Evolutionary conservation across 2,113 vertebrate genomes (phyloP), one percentile per base, ranked within the genome.

Genomic region (Mola mola): DNA sequence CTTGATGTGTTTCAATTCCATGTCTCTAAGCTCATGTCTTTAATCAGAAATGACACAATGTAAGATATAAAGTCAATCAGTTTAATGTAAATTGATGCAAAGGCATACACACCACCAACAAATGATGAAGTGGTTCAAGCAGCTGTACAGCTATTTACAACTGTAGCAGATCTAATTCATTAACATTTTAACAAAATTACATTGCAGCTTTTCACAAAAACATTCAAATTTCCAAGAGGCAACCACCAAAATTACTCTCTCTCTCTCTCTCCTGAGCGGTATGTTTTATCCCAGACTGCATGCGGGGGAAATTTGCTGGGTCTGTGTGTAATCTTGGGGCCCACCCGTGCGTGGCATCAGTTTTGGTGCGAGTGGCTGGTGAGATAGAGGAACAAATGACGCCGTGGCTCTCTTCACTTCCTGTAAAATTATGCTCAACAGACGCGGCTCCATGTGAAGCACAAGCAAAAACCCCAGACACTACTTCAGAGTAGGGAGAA

Each of bases 381-480:
- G 82, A 92, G 91, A 93, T 93, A 93, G 91, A 92, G 90, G 87
- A 91, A 92, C 91, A 81, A 70, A 82, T 87, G 90, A 90, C 87
- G 81, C 64, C 73, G 82, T 81, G 79, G 78, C 81, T 87, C 85
- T 22, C 85, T 83, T 75, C 75, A 91, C 90, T 93, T 92, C 91
- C 92, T 93, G 91, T 86, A 80, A 82, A 90, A 66, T 70, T 73
- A 78, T 72, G 70, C 79, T 87, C 79, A 78, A 72, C 84, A 75
- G 79, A 85, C 80, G 50, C 49, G 66, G 78, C 67, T 81, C 82
- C 60, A 82, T 81, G 79, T 75, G 62, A 79, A 84, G 76, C 56
- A 60, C 49, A 48, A 78, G 66, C 67, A 42, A 70, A 77, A 60
- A 4, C 29, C 38, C 12, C 10, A 11, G 12, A 70, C 41, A 57